These are phyloP conservation scores for Drosophila pseudotakahashii DNA, from an alignment of 2,888 invertebrate genomes.

Conservation along the genomic window DNA sequence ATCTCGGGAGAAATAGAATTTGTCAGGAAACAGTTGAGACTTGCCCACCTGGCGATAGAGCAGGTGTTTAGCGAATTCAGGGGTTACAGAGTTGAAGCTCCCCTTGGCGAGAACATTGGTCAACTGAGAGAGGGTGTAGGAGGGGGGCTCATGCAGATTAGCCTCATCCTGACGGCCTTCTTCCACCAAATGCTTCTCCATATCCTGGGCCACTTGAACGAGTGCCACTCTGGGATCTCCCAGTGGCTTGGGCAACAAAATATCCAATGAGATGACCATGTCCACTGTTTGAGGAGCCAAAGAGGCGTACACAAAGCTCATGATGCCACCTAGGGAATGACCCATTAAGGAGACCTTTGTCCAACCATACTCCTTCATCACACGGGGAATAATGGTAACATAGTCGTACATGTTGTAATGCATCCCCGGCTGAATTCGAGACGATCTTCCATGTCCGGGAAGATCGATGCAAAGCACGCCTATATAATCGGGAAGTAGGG, in stretches of 20 bases:
- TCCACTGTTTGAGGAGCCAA: slow-evolving; percentile 84
- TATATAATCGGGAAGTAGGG: slow-evolving; percentile 85
- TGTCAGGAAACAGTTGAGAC: slow-evolving; percentile 85
- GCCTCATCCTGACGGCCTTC: slow-evolving; percentile 75
- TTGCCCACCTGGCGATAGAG: slow-evolving; percentile 86
- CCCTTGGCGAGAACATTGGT: slow-evolving; percentile 85
- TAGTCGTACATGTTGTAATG: slow-evolving; percentile 76
- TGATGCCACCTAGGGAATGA: slow-evolving; percentile 88
- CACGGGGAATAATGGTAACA: slow-evolving; percentile 84
- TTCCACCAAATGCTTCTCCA: slow-evolving; percentile 84
- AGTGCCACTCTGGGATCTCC: neutral
- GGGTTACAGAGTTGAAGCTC: slow-evolving; percentile 85
- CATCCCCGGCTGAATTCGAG: slow-evolving; percentile 87
- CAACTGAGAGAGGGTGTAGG: slow-evolving; percentile 86
- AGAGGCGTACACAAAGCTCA: slow-evolving; percentile 86
- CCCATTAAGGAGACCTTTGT: slow-evolving; percentile 87
- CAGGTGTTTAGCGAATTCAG: slow-evolving; percentile 86
- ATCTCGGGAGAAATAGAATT: slow-evolving; percentile 84
- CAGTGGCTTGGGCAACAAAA: slow-evolving; percentile 20
- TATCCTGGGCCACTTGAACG: fast-evolving
- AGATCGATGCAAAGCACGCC: slow-evolving; percentile 87
- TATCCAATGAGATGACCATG: slow-evolving; percentile 75
- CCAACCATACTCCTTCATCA: slow-evolving; percentile 88
- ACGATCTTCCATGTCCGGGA: slow-evolving; percentile 89
- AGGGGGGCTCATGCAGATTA: slow-evolving; percentile 85